Evolutionary conservation across 2,797 vertebrate species (phyloP), one percentile per base, ranked within the genome.

Genomic region (Adrianichthys oophorus): DNA sequence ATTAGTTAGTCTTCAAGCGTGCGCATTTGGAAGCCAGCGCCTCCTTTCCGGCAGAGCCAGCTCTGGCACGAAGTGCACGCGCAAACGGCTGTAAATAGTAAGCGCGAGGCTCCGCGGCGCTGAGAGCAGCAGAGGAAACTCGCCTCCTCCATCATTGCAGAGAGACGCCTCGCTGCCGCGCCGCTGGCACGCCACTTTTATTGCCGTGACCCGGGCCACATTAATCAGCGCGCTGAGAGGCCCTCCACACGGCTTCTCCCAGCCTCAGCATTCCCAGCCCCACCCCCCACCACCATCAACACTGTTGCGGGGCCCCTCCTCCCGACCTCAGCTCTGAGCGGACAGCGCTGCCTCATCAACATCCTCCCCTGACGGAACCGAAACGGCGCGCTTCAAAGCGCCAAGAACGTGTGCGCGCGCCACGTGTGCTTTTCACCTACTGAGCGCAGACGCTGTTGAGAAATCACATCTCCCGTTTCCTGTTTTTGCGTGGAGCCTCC

Each of bases 141-240:
- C 50, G 21, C 64, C 85, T 85, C 80, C 79, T 88, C 76, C 58
- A 87, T 87, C 85, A 86, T 85, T 43, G 70, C 71, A 68, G 60
- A 85, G 85, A 85, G 87, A 83, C 80, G 82, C 77, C 84, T 79
- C n/a, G 72, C 82, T 78, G 86, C 83, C 63, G 75, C 66, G 76
- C 76, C 78, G 67, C 85, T 85, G 77, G 81, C 84, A 84, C 78
- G 82, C 78, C 82, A 74, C 83, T 87, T 91, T 91, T 91, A 89
- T 89, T 90, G 80, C 84, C 61, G 78, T 86, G 89, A 90, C 89
- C 89, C 50, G 54, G 70, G 79, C 83, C 82, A 79, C 85, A 91
- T 92, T 89, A 90, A 92, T 90, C 89, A 89, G 79, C 81, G 82
- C 82, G 86, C 80, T 70, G 83, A 68, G 78, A 74, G 84, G 74